phyloP scores from a whole-genome alignment of 2,113 vertebrate genomes.

The Salvator merianae region DNA sequence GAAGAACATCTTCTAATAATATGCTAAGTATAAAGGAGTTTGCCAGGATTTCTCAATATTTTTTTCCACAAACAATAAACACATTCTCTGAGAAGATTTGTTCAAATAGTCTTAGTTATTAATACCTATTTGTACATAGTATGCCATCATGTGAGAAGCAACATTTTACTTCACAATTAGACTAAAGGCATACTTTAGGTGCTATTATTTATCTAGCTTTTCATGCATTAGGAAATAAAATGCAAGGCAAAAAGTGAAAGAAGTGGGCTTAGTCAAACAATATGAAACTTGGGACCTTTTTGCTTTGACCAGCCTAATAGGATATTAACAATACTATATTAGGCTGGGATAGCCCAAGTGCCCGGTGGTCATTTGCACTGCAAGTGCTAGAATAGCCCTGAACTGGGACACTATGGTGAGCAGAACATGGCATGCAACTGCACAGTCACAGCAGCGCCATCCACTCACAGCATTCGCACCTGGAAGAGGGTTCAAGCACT shows the following conservation, averaged over 20 bases:
- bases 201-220: constrained; percentile 42
- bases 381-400: no score
- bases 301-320: no score
- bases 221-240: constrained; percentile 27
- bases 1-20: not conserved
- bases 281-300: constrained; percentile 42
- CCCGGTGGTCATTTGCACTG: no score
- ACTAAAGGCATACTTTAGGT: constrained; percentile 38
- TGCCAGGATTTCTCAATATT: not conserved
- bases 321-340: no score
- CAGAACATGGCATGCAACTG: no score
- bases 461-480: no score
- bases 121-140: not conserved
- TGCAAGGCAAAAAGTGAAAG: constrained; percentile 38
- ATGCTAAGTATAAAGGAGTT: not conserved
- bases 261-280: constrained; percentile 38
- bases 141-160: constrained; percentile 40
- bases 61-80: no score
- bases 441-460: no score
- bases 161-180: not conserved
- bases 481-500: no score
- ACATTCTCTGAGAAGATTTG: constrained; percentile 31
- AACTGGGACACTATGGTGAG: no score
- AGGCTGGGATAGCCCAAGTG: no score
- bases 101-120: constrained; percentile 31